Evolutionary conservation across 1,140 invertebrate genomes (phyloP), one percentile per base, ranked within the genome.

Genomic region (Drosophila sp.): DNA sequence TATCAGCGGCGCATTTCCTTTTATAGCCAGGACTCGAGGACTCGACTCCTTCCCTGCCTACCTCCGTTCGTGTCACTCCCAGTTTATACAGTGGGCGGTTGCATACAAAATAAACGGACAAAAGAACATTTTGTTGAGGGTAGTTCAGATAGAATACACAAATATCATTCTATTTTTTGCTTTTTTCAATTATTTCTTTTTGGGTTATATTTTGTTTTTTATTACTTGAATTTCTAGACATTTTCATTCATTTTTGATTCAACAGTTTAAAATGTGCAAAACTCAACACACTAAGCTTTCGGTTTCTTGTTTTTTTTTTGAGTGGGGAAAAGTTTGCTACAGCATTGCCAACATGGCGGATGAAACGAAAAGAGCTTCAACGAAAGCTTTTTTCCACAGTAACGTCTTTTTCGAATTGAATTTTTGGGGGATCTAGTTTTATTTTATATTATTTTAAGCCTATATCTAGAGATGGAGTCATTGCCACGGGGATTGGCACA

Each of bases 1-100:
- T 91, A 91, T 91, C 90, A 90, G 86, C 68, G 67, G 54, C 68
- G 76, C 90, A 79, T 85, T 87, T 91, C 90, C 90, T 91, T 91
- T 91, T 91, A 91, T 91, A 91, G 86, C 72, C 72, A 60, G 44
- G 32, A 32, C 64, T 5, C 32, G 32, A 35, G 41, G 38, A 44
- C 41, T 35, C 10, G 33, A 55, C 55, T 70, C 62, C 72, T 66
- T 29, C 54, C 23, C 25, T 57, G 23, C 60, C 41, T 23, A 29
- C 30, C 38, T 17, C 11, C 30, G 6, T 38, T 17, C 30, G 25
- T 38, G 30, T 17, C 17, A 17, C 17, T 17, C 17, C 17, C 17
- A 17, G 17, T 17, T 56, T 8, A 1, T 27, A 50, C 44, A 27
- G 44, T 50, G 44, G 44, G 44, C 44, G 44, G 44, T 27, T 27